A percentile compares a stretch with the other conserved stretches of the same genome.
These are phyloP conservation scores for Pycnomerus fuliginosus DNA, from an alignment of 2,888 invertebrate species.

Conservation along the genomic window DNA sequence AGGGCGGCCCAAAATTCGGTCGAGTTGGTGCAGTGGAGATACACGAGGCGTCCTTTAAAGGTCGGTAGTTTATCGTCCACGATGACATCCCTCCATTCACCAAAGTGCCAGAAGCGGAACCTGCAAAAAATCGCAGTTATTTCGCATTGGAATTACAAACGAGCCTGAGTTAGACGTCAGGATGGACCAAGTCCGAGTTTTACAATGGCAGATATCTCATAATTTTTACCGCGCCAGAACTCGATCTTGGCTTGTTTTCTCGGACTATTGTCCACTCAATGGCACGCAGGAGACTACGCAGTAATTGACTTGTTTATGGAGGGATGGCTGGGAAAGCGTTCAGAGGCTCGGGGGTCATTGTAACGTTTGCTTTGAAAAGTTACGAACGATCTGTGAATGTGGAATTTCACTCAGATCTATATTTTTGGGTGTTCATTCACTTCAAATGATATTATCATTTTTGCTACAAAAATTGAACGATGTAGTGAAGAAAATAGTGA, in stretches of 20 bases:
- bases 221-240: constrained; percentile 33
- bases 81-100: constrained; percentile 72
- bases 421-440: too few species aligned
- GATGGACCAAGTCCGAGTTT: constrained; percentile 9
- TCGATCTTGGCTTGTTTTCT: constrained; percentile 14
- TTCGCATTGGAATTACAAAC: constrained; percentile 41
- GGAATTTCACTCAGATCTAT: too few species aligned
- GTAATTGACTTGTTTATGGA: constrained; percentile 36
- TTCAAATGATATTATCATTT: too few species aligned
- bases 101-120: constrained; percentile 80
- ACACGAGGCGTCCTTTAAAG: constrained; percentile 63
- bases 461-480: too few species aligned
- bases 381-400: too few species aligned
- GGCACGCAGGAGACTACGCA: constrained; percentile 21
- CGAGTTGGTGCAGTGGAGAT: constrained; percentile 61
- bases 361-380: too few species aligned
- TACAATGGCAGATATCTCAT: constrained; percentile 42
- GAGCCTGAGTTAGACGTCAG: constrained; percentile 32
- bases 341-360: constrained; percentile 3
- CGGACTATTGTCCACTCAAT: constrained; percentile 16
- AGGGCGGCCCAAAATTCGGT: constrained; percentile 77
- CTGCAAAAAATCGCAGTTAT: constrained; percentile 48
- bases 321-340: background rate
- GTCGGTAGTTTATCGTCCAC: constrained; percentile 77
- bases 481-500: too few species aligned